Evolutionary conservation across 2,797 vertebrate species (phyloP), one percentile per base, ranked within the genome.

Genomic region (Cygnus olor): DNA sequence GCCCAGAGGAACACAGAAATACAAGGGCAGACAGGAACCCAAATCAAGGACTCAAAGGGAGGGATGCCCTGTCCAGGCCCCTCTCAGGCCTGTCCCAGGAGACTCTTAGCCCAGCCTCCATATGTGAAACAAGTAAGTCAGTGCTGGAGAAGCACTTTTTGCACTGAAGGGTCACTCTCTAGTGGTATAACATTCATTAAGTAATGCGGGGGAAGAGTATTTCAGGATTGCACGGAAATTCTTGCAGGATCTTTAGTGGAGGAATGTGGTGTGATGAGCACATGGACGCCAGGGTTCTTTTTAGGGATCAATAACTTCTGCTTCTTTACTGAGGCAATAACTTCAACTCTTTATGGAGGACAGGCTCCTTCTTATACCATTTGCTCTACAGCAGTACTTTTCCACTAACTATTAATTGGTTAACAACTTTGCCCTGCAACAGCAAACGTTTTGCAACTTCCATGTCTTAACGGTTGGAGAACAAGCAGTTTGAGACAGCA

Each of bases 121-220:
- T 20, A n/a, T 56, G n/a, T 53, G 49, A 65, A 77, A 51, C 22
- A 58, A 17, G 36, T 11, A 25, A 76, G 38, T 5, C 9, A 57
- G 2, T 10, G 12, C 5, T 72, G 36, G 8, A 77, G 9, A 1
- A 68, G 0, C 14, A 17, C 9, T 2, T 78, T 85, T 78, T 63
- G 27, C 6, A 63, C 24, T 14, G 24, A n/a, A 18, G 1, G 0
- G 1, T 72, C 60, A 44, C 24, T 28, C 19, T 7, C 27, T 54
- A 30, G 21, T 8, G 8, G 11, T 54, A 5, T 40, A 28, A 73
- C 10, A 40, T 5, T 36, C 18, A 6, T 61, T 24, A 25, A 2
- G 0, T 16, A 10, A 34, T 64, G 17, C 11, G 32, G 15, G 18
- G 15, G 13, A 92, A 82, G 30, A 40, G 1, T 14, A 54, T 61